A percentile compares a stretch with the other conserved stretches of the same genome.
phyloP scores from a whole-genome alignment of 2,888 invertebrate genomes.

The Koerneria pararmatus region DNA sequence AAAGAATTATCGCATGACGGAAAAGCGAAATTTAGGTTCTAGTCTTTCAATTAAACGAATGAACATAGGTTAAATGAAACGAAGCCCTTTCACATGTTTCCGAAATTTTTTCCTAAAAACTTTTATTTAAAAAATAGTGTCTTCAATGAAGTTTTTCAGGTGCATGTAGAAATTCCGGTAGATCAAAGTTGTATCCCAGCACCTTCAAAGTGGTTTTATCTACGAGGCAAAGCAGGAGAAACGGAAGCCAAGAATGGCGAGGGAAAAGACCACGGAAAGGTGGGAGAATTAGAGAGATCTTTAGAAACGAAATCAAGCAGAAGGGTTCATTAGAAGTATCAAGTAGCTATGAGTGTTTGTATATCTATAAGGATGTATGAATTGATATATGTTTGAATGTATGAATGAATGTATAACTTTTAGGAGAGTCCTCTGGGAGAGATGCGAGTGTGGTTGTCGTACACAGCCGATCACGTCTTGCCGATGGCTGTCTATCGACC shows the following conservation, averaged over 20 bases:
- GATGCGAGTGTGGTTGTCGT: conserved; percentile 28
- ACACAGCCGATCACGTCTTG: conserved; percentile 42
- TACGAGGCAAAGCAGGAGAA: conserved; percentile 31
- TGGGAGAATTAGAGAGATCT: not conserved
- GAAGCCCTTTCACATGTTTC: too few species aligned
- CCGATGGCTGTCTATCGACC: conserved; percentile 35
- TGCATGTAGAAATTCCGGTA: conserved; percentile 16
- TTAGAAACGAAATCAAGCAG: not conserved
- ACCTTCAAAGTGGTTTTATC: conserved; percentile 46
- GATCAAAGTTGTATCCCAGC: conserved; percentile 36
- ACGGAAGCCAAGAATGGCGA: not conserved
- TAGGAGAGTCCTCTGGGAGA: conserved; percentile 20
- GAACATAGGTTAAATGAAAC: too few species aligned
- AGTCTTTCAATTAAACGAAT: too few species aligned
- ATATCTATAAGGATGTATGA: conserved; percentile 8
- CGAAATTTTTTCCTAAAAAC: too few species aligned
- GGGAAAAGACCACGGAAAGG: conserved; percentile 17
- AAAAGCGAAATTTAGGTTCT: too few species aligned
- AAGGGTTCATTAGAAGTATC: not conserved
- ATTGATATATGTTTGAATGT: too few species aligned
- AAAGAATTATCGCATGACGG: too few species aligned
- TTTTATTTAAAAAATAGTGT: too few species aligned
- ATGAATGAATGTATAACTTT: too few species aligned
- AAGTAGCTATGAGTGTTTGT: not conserved
- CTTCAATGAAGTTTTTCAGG: too few species aligned